Evolutionary conservation across 2,797 vertebrate genomes (phyloP), one percentile per base, ranked within the genome.

Genomic region (Chaetophractus vellerosus): DNA sequence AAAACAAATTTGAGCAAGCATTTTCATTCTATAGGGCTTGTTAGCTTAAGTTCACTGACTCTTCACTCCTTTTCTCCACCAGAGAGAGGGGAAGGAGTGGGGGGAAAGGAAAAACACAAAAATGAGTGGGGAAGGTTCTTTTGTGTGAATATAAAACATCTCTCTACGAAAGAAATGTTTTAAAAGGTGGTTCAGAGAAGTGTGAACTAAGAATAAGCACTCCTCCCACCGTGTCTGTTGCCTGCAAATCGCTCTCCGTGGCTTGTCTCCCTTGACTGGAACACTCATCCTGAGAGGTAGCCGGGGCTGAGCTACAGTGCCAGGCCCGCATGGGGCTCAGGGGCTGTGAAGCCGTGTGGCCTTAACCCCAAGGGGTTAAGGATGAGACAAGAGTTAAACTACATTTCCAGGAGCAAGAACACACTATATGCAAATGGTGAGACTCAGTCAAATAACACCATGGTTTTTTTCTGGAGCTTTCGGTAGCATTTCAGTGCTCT

Each of bases 401-500:
- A 1, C 19, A 9, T 16, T 50, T n/a, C 85, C 28, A 41, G 78
- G 21, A 66, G 21, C 26, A 55, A 15, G 28, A 61, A 33, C 6
- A 10, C 8, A 1, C 31, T 11, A 1, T 0, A 11, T 59, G 31
- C 41, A 55, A 28, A 48, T n/a, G 16, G 1, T 0, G 9, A 76
- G 59, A 6, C 12, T n/a, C 66, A 1, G 48, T 48, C 45, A 23
- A 3, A 57, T 18, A 9, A 1, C 16, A 18, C 4, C 8, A 3
- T 2, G 6, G 38, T 38, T 5, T 41, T 69, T 14, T 9, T 19
- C 57, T 23, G 12, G 36, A 18, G 18, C 24, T 33, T 48, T 9
- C 10, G 24, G 41, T 1, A 26, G 15, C 10, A 10, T 28, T 1
- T 7, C 21, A 2, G 18, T 3, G 41, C 64, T 2, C 1, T 1